Base-by-base conservation (phyloP, 2,888 invertebrate genomes). In the Altica lythri region DNA sequence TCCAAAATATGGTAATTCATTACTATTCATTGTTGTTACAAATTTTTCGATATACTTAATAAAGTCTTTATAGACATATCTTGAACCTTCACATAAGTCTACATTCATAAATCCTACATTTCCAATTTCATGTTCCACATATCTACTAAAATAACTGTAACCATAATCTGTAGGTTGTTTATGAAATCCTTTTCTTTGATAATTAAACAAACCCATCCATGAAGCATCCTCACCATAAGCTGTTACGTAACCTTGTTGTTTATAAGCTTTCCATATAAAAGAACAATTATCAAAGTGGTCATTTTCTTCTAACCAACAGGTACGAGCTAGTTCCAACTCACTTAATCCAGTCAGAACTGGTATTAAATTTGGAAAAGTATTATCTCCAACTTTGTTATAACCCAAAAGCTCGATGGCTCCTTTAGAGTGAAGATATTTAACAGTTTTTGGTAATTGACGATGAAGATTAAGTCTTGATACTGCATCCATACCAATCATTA, bases 381-480 rank as follows among this genome's bases (percentile, higher is more conserved):
- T 96, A 73, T 95, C 95, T 2, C 86, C 96, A 4, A 96, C 89
- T 81, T 95, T 96, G 71, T 90, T 94, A 74, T 92, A 94, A 3
- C 95, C 95, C 60, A 87, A 75, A 71, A 96, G 80, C 71, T 92
- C 92, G 37, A 90, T 80, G 18, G 86, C 86, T 4, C 81, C 80
- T 55, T 89, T 77, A 25, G 70, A 57, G 51, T 81, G 78, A 43
- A 92, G 77, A 61, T 80, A 83, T 1, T 79, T 72, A 9, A 82
- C 76, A 0, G 91, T 90, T 65, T 80, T 81, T 0, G 89, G 89
- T 88, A 95, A 88, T 64, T 90, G 89, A 34, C 95, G 83, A 58
- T 89, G 83, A 63, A 93, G 88, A 75, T 93, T 93, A 57, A 92
- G 77, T 62, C 93, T 81, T 0, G 94, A 95, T 16, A 94, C 83